Percentiles rank a stretch among this genome's conserved stretches.
Conservation (phyloP, 1,140 invertebrate species). For the Archegozetes longisetosus region DNA sequence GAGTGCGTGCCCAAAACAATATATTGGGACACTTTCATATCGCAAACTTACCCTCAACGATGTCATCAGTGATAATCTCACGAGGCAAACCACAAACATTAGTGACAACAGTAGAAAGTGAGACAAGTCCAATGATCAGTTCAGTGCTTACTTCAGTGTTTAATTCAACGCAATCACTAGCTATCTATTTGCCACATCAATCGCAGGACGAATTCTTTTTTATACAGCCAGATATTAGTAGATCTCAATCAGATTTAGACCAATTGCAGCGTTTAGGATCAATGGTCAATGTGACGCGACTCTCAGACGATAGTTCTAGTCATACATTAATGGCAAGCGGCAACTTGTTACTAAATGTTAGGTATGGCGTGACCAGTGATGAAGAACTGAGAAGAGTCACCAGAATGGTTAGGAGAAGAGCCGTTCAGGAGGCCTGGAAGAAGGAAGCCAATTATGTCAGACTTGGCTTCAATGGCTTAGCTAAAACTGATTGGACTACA, state of each 20-base stretch:
- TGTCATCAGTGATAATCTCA: slow-evolving; percentile 74
- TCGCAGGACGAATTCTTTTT: slow-evolving; percentile 89
- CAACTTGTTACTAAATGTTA: slow-evolving; percentile 32
- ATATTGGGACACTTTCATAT: slow-evolving; percentile 18
- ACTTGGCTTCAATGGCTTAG: slow-evolving; percentile 40
- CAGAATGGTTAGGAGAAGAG: slow-evolving; percentile 67
- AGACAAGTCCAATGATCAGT: slow-evolving; percentile 66
- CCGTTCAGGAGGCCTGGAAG: slow-evolving; percentile 78
- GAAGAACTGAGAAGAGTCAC: slow-evolving; percentile 70
- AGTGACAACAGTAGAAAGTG: slow-evolving; percentile 28
- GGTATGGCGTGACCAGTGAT: slow-evolving; percentile 71
- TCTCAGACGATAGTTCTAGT: slow-evolving; percentile 24
- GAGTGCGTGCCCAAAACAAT: slow-evolving; percentile 10
- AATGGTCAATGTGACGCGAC: slow-evolving; percentile 66
- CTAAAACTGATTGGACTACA: slow-evolving; percentile 35
- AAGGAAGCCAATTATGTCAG: slow-evolving; percentile 60
- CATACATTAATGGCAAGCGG: slow-evolving; percentile 8
- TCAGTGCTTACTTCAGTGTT: slow-evolving; percentile 86
- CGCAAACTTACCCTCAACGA: slow-evolving; percentile 38
- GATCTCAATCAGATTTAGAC: slow-evolving; percentile 66
- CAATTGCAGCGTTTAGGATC: slow-evolving; percentile 50
- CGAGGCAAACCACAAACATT: slow-evolving; percentile 51
- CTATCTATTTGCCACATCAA: slow-evolving; percentile 73
- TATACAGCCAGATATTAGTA: slow-evolving; percentile 75
- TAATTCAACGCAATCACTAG: slow-evolving; percentile 70